phyloP scores from a whole-genome alignment of 2,888 invertebrate genomes.

The Hartigia nigra region DNA sequence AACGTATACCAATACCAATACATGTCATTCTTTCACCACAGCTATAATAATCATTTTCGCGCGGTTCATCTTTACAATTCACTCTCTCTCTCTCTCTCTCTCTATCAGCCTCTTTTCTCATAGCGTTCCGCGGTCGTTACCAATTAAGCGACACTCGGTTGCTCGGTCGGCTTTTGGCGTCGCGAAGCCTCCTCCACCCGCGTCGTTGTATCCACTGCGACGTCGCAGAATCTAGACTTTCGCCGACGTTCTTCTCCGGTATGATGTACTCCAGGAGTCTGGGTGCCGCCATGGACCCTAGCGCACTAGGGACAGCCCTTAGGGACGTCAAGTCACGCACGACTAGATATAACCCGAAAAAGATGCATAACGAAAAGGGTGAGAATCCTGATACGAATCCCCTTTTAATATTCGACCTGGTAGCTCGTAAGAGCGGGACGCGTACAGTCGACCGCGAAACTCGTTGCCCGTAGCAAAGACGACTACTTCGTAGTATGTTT shows the following conservation, averaged over 20 bases:
- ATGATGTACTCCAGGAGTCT: neutral
- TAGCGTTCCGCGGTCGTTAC: neutral
- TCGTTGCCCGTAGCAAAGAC: neutral
- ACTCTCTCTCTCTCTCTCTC: neutral
- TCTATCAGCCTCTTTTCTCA: neutral
- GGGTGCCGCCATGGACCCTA: neutral
- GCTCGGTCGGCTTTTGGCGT: neutral
- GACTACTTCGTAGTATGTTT: neutral
- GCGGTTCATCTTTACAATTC: slow-evolving; percentile 1
- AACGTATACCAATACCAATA: slow-evolving; percentile 11
- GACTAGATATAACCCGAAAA: neutral
- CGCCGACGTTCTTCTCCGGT: neutral
- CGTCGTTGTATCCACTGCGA: neutral
- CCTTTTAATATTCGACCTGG: neutral
- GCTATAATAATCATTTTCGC: neutral
- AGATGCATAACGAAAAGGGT: neutral
- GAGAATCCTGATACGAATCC: neutral
- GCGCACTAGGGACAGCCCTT: neutral
- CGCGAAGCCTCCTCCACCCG: neutral
- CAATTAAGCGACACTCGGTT: neutral
- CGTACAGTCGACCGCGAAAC: neutral
- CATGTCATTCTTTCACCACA: neutral
- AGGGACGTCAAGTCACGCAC: neutral
- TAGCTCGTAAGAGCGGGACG: neutral
- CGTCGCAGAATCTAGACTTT: neutral